phyloP scores from a whole-genome alignment of 2,888 invertebrate species.

The Choreutis nemorana region DNA sequence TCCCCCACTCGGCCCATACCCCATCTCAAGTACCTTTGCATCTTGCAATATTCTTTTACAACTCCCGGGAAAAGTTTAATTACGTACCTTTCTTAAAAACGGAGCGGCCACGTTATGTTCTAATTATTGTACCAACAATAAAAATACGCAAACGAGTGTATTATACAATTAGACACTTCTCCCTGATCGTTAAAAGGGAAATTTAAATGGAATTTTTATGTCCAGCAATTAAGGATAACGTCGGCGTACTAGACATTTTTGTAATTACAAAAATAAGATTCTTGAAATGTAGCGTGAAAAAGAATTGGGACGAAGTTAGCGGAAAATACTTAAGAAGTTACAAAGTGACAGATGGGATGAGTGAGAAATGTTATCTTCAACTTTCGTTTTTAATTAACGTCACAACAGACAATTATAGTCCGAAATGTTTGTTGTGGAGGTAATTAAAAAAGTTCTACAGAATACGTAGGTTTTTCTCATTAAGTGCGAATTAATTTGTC shows the following conservation, averaged over 20 bases:
- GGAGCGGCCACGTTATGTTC: slow-evolving; percentile 58
- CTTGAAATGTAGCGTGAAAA: slow-evolving; percentile 67
- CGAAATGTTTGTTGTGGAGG: no score
- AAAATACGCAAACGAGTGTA: slow-evolving; percentile 68
- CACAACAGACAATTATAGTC: no score
- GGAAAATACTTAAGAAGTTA: slow-evolving; percentile 46
- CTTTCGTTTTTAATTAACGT: no score
- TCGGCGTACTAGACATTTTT: slow-evolving; percentile 65
- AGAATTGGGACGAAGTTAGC: slow-evolving; percentile 56
- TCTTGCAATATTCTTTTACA: slow-evolving; percentile 49
- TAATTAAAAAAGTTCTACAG: no score
- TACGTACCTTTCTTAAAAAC: slow-evolving; percentile 44
- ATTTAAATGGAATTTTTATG: slow-evolving; percentile 69
- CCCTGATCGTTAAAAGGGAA: slow-evolving; percentile 66
- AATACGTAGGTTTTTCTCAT: no score
- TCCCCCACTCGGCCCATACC: slow-evolving; percentile 16
- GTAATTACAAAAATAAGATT: slow-evolving; percentile 68
- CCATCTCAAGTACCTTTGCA: slow-evolving; percentile 27
- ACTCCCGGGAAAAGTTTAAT: slow-evolving; percentile 54
- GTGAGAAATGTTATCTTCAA: slow-evolving; percentile 32
- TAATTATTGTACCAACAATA: slow-evolving; percentile 65
- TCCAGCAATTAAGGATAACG: slow-evolving; percentile 67
- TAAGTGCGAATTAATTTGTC: no score
- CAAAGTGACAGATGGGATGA: slow-evolving; percentile 42
- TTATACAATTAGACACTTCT: slow-evolving; percentile 67